Evolutionary conservation across 2,888 invertebrate genomes (phyloP).

Genomic region (Laothoe populi): DNA sequence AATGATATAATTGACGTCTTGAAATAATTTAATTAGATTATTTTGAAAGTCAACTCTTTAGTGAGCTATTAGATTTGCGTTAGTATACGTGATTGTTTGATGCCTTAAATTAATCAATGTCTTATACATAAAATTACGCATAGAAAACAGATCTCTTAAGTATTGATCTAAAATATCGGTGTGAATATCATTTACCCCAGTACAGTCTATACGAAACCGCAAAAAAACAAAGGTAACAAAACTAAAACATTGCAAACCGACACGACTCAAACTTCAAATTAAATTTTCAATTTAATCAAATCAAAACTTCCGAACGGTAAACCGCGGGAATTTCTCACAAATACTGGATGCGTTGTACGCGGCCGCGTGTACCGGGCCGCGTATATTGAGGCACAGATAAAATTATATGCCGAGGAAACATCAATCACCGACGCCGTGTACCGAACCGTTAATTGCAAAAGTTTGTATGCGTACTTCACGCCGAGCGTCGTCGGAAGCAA

Average conservation of each 20-base stretch:
- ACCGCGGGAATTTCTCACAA: conserved; percentile 20
- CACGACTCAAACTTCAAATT: not conserved
- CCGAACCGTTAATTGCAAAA: conserved; percentile 61
- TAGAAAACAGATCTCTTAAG: too few relatives aligned
- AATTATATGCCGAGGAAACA: conserved; percentile 37
- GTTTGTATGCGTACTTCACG: conserved; percentile 52
- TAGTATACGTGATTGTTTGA: too few relatives aligned
- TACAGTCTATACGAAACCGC: not conserved
- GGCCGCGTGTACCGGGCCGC: not conserved
- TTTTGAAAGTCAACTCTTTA: too few relatives aligned
- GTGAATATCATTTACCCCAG: too few relatives aligned
- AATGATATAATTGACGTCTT: too few relatives aligned
- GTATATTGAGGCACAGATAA: conserved; percentile 22
- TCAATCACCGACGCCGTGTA: conserved; percentile 47
- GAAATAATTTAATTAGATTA: too few relatives aligned
- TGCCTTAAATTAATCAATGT: too few relatives aligned
- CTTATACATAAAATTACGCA: too few relatives aligned
- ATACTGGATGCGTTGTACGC: conserved; percentile 17
- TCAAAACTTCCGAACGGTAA: conserved; percentile 18
- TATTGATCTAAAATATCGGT: too few relatives aligned
- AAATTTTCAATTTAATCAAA: conserved; percentile 22
- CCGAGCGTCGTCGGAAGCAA: conserved; percentile 49
- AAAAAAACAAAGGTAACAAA: not conserved
- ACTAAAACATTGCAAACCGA: not conserved
- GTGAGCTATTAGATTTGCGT: too few relatives aligned